These are phyloP conservation scores for Spodoptera litura DNA, from an alignment of 1,140 invertebrate genomes.

Conservation along the genomic window DNA sequence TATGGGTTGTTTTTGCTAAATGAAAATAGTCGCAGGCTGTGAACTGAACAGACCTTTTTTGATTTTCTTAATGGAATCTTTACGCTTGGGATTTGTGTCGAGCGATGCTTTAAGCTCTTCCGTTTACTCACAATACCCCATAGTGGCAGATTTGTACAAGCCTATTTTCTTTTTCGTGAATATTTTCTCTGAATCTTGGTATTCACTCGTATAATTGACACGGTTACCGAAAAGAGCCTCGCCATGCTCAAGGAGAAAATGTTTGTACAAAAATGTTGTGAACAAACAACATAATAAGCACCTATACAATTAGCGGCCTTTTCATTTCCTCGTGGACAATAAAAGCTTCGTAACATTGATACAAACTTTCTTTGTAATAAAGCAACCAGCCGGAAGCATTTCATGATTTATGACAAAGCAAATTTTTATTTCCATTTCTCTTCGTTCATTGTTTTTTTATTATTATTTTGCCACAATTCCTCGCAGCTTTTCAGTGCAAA, in stretches of 20 bases:
- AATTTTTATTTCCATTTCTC: slow-evolving; percentile 82
- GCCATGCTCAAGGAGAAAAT: background rate
- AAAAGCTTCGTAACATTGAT: slow-evolving; percentile 62
- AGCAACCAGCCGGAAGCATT: slow-evolving; percentile 77
- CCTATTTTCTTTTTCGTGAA: slow-evolving; percentile 55
- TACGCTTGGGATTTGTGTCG: slow-evolving; percentile 82
- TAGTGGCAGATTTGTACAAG: slow-evolving; percentile 63
- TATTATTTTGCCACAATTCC: slow-evolving; percentile 77
- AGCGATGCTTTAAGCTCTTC: slow-evolving; percentile 77
- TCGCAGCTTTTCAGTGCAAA: slow-evolving; percentile 73
- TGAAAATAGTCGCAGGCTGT: slow-evolving; percentile 83
- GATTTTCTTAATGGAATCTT: slow-evolving; percentile 86
- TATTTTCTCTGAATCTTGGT: slow-evolving; percentile 43
- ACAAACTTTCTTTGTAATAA: slow-evolving; percentile 79
- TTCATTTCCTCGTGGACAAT: slow-evolving; percentile 58
- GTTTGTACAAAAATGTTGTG: slow-evolving; percentile 35
- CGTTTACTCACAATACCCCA: slow-evolving; percentile 67
- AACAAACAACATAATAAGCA: slow-evolving; percentile 48
- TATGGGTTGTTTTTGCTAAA: slow-evolving; percentile 86
- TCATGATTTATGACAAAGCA: slow-evolving; percentile 84
- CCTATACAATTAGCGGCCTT: slow-evolving; percentile 62
- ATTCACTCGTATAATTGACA: slow-evolving; percentile 39
- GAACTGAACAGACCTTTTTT: slow-evolving; percentile 85
- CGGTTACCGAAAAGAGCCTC: slow-evolving; percentile 16
- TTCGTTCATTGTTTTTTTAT: slow-evolving; percentile 78